Evolutionary conservation across 2,888 invertebrate species (phyloP).

Genomic region (Meandrusa payeni): DNA sequence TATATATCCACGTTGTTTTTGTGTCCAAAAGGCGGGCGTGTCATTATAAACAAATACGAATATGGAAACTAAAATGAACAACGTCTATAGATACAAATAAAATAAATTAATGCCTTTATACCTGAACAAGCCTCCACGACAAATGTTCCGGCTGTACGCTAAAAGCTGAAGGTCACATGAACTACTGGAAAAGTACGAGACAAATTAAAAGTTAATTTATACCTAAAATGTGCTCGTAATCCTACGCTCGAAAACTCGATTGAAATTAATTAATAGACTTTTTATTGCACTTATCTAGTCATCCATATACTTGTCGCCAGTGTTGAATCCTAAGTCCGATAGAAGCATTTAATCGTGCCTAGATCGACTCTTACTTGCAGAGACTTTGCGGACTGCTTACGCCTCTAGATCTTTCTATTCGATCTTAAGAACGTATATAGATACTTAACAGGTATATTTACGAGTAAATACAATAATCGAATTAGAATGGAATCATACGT

Average conservation of each 20-base stretch:
- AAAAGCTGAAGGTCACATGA: constrained; percentile 58
- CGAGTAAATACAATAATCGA: no score
- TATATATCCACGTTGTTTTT: constrained; percentile 3
- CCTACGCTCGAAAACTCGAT: constrained; percentile 67
- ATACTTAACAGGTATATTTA: no score
- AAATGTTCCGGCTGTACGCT: constrained; percentile 53
- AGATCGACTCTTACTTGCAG: no score
- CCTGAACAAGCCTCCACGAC: constrained; percentile 45
- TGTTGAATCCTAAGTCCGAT: no score
- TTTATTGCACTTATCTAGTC: constrained; percentile 38
- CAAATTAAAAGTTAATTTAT: constrained; percentile 65
- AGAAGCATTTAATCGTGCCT: no score
- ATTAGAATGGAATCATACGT: no score
- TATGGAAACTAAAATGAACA: constrained; percentile 18
- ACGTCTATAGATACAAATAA: constrained; percentile 24
- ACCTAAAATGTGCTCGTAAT: constrained; percentile 64
- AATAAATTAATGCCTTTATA: constrained; percentile 29
- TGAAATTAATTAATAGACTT: constrained; percentile 60
- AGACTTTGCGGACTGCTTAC: no score
- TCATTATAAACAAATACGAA: constrained; percentile 16
- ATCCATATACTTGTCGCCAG: neutral
- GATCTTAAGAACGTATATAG: no score
- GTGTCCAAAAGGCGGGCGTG: neutral
- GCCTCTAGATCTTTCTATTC: no score
- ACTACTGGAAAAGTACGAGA: constrained; percentile 62